Evolutionary conservation across 2,113 vertebrate genomes (phyloP), one percentile per base, ranked within the genome.

Genomic region (Heterotis niloticus): DNA sequence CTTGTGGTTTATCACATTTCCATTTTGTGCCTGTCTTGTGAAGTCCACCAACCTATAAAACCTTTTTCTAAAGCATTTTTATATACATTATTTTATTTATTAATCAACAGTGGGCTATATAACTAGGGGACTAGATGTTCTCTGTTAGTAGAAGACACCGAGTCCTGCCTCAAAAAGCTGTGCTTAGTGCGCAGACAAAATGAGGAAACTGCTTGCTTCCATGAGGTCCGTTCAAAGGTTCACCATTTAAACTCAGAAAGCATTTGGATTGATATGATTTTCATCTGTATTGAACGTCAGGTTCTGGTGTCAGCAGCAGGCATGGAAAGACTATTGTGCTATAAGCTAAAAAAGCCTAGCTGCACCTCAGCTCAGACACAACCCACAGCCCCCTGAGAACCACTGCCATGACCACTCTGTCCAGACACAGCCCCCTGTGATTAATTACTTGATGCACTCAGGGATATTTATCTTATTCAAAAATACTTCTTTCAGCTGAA

Each of bases 311-410:
- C 71, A 28, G 56, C 51, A 57, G 56, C 5, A 14, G n/a, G 26
- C 13, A 10, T 17, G 12, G 52, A 57, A n/a, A 26, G 26, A 5
- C 57, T 18, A 13, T 18, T 62, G 59, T 62, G 59, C 13, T 62
- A 26, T 20, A 24, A 16, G 57, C 1, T 34, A 56, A 75, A 16
- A 0, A 5, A 4, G 0, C 13, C n/a, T 56, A 75, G 57, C 57
- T 75, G 73, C 18, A 13, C 17, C 17, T 34, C 56, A 23, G 14
- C 71, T 73, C 71, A 59, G 71, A 74, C 69, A 71, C 10, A n/a
- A n/a, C 23, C 52, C 10, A 71, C 24, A 52, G 54, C 23, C 12
- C 23, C 52, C 4, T 11, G 51, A 34, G 0, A 69, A 68, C 51
- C 52, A 44, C 44, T 51, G 10, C 24, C 24, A 28, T 74, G 54